phyloP scores from a whole-genome alignment of 2,113 vertebrate species.

The Elanoides forficatus region DNA sequence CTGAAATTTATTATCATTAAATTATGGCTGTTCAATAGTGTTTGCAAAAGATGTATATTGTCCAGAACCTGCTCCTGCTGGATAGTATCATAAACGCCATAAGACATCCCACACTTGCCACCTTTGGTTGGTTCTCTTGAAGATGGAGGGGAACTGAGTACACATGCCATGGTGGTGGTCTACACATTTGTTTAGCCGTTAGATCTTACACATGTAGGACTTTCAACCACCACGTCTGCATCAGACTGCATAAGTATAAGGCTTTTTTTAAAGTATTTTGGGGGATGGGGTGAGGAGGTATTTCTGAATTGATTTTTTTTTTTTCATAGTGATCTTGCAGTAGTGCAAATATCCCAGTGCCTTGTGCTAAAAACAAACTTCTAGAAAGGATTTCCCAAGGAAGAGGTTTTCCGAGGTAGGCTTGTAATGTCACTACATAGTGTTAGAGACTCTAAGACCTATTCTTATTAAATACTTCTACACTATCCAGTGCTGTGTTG shows the following conservation, averaged over 20 bases:
- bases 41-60: not conserved
- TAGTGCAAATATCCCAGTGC: not conserved
- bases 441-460: not conserved
- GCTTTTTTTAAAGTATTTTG: not conserved
- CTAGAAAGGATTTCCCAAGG: not conserved
- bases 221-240: not conserved
- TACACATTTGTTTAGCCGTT: not conserved
- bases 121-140: not conserved
- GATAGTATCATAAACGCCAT: not conserved
- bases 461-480: fast-evolving
- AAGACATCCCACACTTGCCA: not conserved
- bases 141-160: not conserved
- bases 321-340: not conserved
- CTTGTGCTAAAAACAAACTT: not conserved
- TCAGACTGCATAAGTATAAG: not conserved
- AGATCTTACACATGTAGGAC: too few relatives aligned
- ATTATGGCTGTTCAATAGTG: not conserved
- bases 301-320: not conserved
- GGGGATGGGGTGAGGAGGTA: not conserved
- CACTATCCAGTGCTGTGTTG: not conserved
- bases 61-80: not conserved
- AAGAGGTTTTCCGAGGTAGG: not conserved
- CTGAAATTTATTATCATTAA: not conserved
- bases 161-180: fast-evolving
- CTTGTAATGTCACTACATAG: not conserved